Evolutionary conservation across 1,140 invertebrate species (phyloP), one percentile per base, ranked within the genome.

Genomic region (Drosophila pandora): DNA sequence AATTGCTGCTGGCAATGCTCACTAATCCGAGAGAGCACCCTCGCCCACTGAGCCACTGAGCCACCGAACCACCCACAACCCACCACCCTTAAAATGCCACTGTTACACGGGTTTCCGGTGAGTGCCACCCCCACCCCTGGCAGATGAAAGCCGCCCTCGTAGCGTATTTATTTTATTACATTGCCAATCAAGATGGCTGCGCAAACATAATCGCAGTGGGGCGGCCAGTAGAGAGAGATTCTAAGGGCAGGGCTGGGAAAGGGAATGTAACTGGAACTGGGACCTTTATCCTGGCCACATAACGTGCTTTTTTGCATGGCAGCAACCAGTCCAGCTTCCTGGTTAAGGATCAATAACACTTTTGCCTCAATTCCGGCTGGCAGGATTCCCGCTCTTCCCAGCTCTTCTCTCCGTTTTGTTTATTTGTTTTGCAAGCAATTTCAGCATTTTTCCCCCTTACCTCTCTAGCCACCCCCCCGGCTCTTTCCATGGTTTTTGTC

Each of bases 151-250:
- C 43, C 79, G 55, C 57, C 57, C 79, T 76, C 79, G 67, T 72
- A 80, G 72, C 79, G 84, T 90, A 90, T 90, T 90, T 90, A 90
- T 90, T 90, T 90, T 90, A 90, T 90, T 90, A 90, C 84, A 90
- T 90, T 90, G 89, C 84, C 89, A 90, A 90, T 90, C 84, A 89
- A 90, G 89, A 90, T 90, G 89, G 89, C 76, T 89, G 89, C 76
- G 81, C 89, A 90, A 90, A 90, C 89, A 90, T 90, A 90, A 90
- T 90, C 89, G 82, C 83, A 72, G 58, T 63, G 68, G 67, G 52
- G 55, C 56, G 64, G 60, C 75, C 48, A 59, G 52, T 62, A 58
- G 32, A 55, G 39, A 22, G 53, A 23, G 17, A 13, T 37, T 41
- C 39, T 22, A 41, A 22, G 22, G 34, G 59, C 47, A 65, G 62